Conservation (phyloP, 2,888 invertebrate species). For the Lacanobia oleracea region DNA sequence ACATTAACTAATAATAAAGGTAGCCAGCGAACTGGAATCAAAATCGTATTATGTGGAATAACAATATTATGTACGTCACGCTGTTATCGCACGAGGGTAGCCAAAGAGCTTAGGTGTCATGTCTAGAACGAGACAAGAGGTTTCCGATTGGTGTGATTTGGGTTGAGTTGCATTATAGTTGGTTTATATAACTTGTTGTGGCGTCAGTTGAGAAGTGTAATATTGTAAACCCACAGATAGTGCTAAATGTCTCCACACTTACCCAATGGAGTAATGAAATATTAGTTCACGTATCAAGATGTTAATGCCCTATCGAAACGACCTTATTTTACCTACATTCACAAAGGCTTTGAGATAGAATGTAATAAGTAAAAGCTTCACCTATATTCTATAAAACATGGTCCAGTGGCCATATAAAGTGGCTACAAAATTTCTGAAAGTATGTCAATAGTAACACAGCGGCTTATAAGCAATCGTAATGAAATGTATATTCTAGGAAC, state of each 20-base stretch:
- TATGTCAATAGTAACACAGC: background rate
- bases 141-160: slow-evolving; percentile 1
- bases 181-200: background rate
- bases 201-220: background rate
- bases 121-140: slow-evolving; percentile 2
- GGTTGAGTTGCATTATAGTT: background rate
- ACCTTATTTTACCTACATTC: background rate
- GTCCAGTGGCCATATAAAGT: background rate
- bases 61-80: slow-evolving; percentile 7
- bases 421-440: background rate
- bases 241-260: too few species aligned
- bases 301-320: too few species aligned
- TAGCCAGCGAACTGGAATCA: slow-evolving; percentile 27
- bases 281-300: too few species aligned
- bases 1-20: slow-evolving; percentile 48
- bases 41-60: slow-evolving; percentile 30
- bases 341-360: too few species aligned
- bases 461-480: background rate
- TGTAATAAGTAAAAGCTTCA: background rate
- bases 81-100: background rate
- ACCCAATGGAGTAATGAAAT: too few species aligned
- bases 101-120: slow-evolving; percentile 1
- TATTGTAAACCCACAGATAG: background rate
- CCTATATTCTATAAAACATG: background rate
- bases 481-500: background rate